Evolutionary conservation across 2,888 invertebrate species (phyloP), one percentile per base, ranked within the genome.

Genomic region (Neoscelio sp.): DNA sequence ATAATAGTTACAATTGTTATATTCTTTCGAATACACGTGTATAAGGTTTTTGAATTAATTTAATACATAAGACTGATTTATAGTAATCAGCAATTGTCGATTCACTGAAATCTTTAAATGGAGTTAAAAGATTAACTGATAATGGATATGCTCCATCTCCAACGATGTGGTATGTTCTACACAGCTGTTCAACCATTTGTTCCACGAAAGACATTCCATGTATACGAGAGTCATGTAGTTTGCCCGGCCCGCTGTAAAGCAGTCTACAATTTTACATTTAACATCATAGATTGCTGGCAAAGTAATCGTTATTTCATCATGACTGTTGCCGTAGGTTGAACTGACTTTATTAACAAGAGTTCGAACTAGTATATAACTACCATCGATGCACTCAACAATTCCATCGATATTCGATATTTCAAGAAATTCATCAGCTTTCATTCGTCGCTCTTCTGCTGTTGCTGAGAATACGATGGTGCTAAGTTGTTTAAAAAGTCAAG

Each of bases 181-280:
- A 35, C 23, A 54, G 35, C 6, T 12, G 2, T 2, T 23, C 13
- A 1, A 35, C 6, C 23, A 35, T 54, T 0, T 1, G n/a, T 38
- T 38, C 35, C 1, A 35, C 10, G 12, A 54, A 54, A 0, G 54
- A 54, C 38, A 54, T 35, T 4, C 20, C 15, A 20, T 35, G 35
- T 7, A 54, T 12, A 8, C 54, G 33, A 3, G 54, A 17, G 12
- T 54, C 54, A 38, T 54, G 54, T 10, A 35, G 18, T 54, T 35
- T 54, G 2, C 54, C 54, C 18, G 54, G 20, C 1, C 10, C 6
- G 20, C 54, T 4, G 54, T 54, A 8, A 54, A 35, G 35, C 54
- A 54, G 30, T 54, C 54, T n/a, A 54, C 18, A 35, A 54, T 35
- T 50, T 30, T 50, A 17, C 30, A 30, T n/a, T 30, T 50, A 12